These are phyloP conservation scores for Antennarius maculatus DNA, from an alignment of 2,797 vertebrate genomes.

Conservation along the genomic window DNA sequence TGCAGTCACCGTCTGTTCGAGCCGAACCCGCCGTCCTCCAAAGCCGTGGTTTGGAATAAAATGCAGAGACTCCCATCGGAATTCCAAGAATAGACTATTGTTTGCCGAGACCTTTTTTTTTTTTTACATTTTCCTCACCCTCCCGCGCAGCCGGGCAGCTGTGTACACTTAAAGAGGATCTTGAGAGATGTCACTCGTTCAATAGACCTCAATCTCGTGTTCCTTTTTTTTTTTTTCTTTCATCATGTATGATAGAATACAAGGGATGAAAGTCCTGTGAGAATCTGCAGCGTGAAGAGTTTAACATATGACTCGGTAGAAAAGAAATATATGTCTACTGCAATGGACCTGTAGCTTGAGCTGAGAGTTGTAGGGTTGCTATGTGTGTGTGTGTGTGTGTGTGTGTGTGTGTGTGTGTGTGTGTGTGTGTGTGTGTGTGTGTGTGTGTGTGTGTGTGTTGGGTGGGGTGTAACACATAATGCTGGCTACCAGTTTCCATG, in stretches of 20 bases:
- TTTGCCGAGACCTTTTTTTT: slow-evolving; percentile 55
- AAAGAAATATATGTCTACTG: slow-evolving; percentile 74
- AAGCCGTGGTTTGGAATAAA: slow-evolving; percentile 13
- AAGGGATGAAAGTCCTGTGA: slow-evolving; percentile 56
- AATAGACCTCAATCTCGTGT: slow-evolving; percentile 49
- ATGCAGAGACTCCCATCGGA: slow-evolving; percentile 43
- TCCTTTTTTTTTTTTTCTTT: slow-evolving; percentile 53
- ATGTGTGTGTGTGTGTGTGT: background rate
- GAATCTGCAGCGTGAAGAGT: slow-evolving; percentile 68
- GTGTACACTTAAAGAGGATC: slow-evolving; percentile 56
- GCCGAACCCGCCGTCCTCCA: slow-evolving; percentile 24
- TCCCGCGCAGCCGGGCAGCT: slow-evolving; percentile 61
- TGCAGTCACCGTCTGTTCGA: slow-evolving; percentile 39
- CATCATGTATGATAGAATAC: slow-evolving; percentile 53
- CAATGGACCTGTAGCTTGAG: slow-evolving; percentile 40
- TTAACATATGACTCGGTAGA: slow-evolving; percentile 77
- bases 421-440: background rate
- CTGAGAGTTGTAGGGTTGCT: slow-evolving; percentile 20
- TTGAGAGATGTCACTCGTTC: slow-evolving; percentile 45
- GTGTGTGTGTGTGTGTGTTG: background rate
- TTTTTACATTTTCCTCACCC: slow-evolving; percentile 57
- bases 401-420: too few species aligned
- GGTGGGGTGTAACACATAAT: slow-evolving; percentile 11
- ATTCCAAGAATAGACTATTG: slow-evolving; percentile 55
- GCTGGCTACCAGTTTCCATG: slow-evolving; percentile 67